Conservation (phyloP, 2,888 invertebrate genomes). For the Leucophenga maculata region DNA sequence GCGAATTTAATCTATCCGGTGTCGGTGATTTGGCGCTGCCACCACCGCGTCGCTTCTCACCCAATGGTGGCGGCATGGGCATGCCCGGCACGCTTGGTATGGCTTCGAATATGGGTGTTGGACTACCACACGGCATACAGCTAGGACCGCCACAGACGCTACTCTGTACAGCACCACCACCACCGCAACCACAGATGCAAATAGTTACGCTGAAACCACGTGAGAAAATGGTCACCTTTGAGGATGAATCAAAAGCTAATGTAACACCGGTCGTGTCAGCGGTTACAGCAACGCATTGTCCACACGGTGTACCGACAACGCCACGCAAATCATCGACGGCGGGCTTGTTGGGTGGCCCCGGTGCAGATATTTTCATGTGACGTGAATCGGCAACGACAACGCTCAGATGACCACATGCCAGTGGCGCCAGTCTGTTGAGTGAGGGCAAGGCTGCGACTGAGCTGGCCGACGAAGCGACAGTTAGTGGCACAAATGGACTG, state of each 20-base stretch:
- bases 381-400: conserved; percentile 68
- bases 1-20: conserved; percentile 85
- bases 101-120: conserved; percentile 28
- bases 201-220: conserved; percentile 73
- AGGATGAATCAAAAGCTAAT: conserved; percentile 76
- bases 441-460: conserved; percentile 53
- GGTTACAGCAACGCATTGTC: conserved; percentile 61
- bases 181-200: conserved; percentile 66
- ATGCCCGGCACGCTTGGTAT: conserved; percentile 34
- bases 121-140: conserved; percentile 64
- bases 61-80: conserved; percentile 47
- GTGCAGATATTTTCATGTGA: conserved; percentile 89
- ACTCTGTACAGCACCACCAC: conserved; percentile 62
- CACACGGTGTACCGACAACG: conserved; percentile 72
- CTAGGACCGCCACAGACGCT: conserved; percentile 67
- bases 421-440: conserved; percentile 46
- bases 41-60: conserved; percentile 72
- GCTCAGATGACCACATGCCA: conserved; percentile 62
- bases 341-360: conserved; percentile 58
- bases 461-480: conserved; percentile 34
- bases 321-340: conserved; percentile 64
- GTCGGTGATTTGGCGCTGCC: conserved; percentile 76
- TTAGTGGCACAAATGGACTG: conserved; percentile 4
- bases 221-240: conserved; percentile 87
- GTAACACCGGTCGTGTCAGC: conserved; percentile 41